A percentile compares a stretch with the other conserved stretches of the same genome.
These are phyloP conservation scores for Cyclina sinensis DNA, from an alignment of 1,140 invertebrate genomes.

Conservation along the genomic window DNA sequence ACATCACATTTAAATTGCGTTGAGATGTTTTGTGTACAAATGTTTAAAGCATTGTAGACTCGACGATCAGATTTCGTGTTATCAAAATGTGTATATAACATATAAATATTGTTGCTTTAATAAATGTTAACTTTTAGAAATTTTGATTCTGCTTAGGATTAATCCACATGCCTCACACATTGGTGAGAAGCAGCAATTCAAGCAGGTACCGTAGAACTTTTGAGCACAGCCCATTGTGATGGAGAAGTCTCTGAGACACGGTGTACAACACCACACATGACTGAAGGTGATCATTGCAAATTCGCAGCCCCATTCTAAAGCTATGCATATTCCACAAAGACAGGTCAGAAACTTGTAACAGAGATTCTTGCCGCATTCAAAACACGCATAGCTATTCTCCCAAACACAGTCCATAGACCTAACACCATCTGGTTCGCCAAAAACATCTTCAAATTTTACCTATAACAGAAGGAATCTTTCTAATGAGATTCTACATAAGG, in stretches of 20 bases:
- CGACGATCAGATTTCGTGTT: too few relatives aligned
- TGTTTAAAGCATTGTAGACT: too few relatives aligned
- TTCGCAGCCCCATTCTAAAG: slow-evolving; percentile 90
- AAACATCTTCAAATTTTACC: slow-evolving; percentile 90
- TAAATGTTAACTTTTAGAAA: background rate
- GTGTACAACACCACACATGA: slow-evolving; percentile 85
- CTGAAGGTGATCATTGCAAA: slow-evolving; percentile 92
- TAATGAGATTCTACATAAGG: too few relatives aligned
- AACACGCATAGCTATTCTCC: slow-evolving; percentile 91
- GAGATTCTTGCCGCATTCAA: slow-evolving; percentile 89
- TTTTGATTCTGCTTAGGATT: slow-evolving; percentile 29
- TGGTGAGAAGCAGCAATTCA: slow-evolving; percentile 90
- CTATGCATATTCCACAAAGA: slow-evolving; percentile 90
- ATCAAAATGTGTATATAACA: too few relatives aligned
- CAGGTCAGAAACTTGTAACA: slow-evolving; percentile 92
- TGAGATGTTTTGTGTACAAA: too few relatives aligned
- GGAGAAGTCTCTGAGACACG: slow-evolving; percentile 76
- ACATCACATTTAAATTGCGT: too few relatives aligned
- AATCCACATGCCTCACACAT: slow-evolving; percentile 89
- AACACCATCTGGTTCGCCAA: slow-evolving; percentile 92
- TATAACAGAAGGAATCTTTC: too few relatives aligned
- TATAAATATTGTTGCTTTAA: too few relatives aligned
- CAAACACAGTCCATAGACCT: slow-evolving; percentile 92
- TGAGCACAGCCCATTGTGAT: slow-evolving; percentile 90
- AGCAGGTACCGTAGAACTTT: slow-evolving; percentile 88